Base-by-base conservation (phyloP, 2,113 vertebrate species). In the Romanogobio albipinnatus region DNA sequence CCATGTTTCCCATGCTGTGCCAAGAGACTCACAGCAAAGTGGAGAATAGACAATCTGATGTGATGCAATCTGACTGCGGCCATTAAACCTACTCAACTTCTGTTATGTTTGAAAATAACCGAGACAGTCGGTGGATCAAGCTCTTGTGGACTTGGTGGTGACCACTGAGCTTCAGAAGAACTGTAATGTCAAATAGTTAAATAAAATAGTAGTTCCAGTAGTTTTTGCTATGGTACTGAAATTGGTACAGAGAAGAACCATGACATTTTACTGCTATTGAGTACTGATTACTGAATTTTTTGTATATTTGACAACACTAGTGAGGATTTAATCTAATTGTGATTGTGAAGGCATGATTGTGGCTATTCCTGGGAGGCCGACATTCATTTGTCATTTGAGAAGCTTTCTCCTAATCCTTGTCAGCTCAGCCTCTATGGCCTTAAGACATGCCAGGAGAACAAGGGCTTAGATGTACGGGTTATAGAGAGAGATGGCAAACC, bases 321-420 rank as follows among this genome's bases (percentile, higher is more conserved):
- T 70, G 17, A 64, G 26, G 62, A 33, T 26, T 29, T 29, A 9
- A 64, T 64, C 26, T 33, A 64, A 43, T 10, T 71, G 36, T 43
- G 19, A 71, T 22, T 0, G 4, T 22, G 3, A n/a, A 43, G 43
- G 9, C 19, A 1, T 56, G 75, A 85, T 82, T 76, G 36, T 86
- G 81, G 87, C 90, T 90, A 89, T 92, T 91, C 88, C 82, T 90
- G 90, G 86, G 76, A 59, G 39, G 86, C 71, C 89, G 89, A 92
- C 91, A 89, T 93, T 91, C 89, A 88, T 19, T 86, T 84, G 88
- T 90, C 90, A 90, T 89, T 85, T 87, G 86, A 92, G 90, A 90
- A 81, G 86, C 82, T 82, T 78, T 77, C 85, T 84, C 80, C 36
- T 85, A 86, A 89, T 87, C 85, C 87, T 74, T 49, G 85, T 43